These are phyloP conservation scores for Elegia similella DNA, from an alignment of 2,888 invertebrate genomes.

Conservation along the genomic window DNA sequence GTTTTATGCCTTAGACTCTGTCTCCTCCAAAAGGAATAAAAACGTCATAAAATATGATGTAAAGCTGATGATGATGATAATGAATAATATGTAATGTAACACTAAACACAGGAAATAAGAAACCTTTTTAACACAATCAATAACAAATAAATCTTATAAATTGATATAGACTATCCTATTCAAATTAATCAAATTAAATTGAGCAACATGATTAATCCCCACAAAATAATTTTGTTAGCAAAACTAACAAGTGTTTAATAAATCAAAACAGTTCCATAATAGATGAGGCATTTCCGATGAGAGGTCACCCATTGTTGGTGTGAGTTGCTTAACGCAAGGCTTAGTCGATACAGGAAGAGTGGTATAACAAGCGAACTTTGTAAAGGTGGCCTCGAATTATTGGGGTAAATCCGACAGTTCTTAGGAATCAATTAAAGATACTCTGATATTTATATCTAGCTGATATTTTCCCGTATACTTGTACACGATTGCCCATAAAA, in stretches of 20 bases:
- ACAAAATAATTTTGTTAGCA: slow-evolving; percentile 21
- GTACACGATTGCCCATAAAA: too few relatives aligned
- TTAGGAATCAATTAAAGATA: slow-evolving; percentile 34
- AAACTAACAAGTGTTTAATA: slow-evolving; percentile 36
- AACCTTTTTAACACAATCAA: not conserved
- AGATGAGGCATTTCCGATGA: slow-evolving; percentile 39
- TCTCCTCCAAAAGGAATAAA: too few relatives aligned
- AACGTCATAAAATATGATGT: too few relatives aligned
- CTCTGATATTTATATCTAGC: slow-evolving; percentile 5
- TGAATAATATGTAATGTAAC: too few relatives aligned
- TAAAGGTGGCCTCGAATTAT: slow-evolving; percentile 44
- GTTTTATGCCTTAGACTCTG: too few relatives aligned
- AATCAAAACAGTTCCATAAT: slow-evolving; percentile 48
- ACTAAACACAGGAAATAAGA: slow-evolving; percentile 6
- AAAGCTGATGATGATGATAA: too few relatives aligned
- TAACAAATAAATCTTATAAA: slow-evolving; percentile 8
- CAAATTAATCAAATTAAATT: slow-evolving; percentile 14
- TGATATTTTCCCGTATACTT: too few relatives aligned
- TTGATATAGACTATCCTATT: slow-evolving; percentile 8
- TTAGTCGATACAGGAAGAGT: slow-evolving; percentile 38
- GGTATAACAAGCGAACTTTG: slow-evolving; percentile 33
- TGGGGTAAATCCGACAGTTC: slow-evolving; percentile 40
- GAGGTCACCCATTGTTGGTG: slow-evolving; percentile 59
- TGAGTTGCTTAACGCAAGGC: slow-evolving; percentile 43
- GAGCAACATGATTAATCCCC: slow-evolving; percentile 13